phyloP scores from a whole-genome alignment of 2,113 vertebrate species.

The Trochalopteron elliotii region DNA sequence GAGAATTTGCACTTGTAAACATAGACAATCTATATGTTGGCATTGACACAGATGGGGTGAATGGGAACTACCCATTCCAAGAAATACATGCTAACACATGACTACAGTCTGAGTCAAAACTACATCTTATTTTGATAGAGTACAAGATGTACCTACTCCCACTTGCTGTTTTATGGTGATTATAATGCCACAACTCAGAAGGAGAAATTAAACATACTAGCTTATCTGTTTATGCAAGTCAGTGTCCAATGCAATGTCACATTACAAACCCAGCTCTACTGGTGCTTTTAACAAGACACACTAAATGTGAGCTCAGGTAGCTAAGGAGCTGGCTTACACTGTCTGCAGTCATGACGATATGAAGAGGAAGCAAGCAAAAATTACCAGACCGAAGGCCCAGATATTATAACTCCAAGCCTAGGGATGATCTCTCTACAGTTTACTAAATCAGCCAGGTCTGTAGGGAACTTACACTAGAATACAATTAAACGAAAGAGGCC shows the following conservation, averaged over 20 bases:
- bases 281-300: neutral
- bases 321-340: neutral
- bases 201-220: neutral
- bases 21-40: neutral
- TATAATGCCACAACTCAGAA: neutral
- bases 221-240: neutral
- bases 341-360: neutral
- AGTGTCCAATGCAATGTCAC: neutral
- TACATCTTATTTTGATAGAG: neutral
- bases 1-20: neutral
- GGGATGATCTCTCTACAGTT: neutral
- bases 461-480: neutral
- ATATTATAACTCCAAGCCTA: neutral
- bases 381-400: neutral
- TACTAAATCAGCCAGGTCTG: neutral
- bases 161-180: neutral
- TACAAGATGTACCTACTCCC: neutral
- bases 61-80: neutral
- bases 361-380: neutral
- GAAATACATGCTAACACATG: neutral
- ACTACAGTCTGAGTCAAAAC: slow-evolving; percentile 5
- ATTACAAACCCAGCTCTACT: neutral
- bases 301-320: neutral
- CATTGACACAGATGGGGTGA: neutral
- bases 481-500: neutral